These are phyloP conservation scores for Hetaerina americana DNA, from an alignment of 1,140 invertebrate species.

Conservation along the genomic window DNA sequence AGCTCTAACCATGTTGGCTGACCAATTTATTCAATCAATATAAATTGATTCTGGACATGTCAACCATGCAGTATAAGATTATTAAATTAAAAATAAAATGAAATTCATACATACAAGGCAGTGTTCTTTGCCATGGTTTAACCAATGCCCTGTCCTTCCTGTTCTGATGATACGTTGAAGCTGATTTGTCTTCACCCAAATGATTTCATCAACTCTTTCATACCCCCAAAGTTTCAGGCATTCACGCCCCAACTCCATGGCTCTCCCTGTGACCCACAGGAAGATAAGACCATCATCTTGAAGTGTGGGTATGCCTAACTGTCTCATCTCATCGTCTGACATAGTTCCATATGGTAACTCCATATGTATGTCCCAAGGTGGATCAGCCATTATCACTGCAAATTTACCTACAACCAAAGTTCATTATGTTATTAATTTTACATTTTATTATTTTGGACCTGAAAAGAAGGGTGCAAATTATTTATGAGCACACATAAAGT, in stretches of 20 bases:
- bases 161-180: constrained; percentile 93
- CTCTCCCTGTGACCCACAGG: constrained; percentile 94
- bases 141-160: constrained; percentile 92
- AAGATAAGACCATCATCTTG: constrained; percentile 95
- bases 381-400: constrained; percentile 90
- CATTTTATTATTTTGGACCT: no score
- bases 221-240: constrained; percentile 91
- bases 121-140: constrained; percentile 98
- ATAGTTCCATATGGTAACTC: constrained; percentile 98
- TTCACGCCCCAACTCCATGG: constrained; percentile 92
- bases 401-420: constrained; percentile 52
- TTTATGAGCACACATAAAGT: no score
- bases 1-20: no score
- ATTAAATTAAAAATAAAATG: no score
- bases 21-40: no score
- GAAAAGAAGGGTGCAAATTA: no score
- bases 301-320: constrained; percentile 74
- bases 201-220: constrained; percentile 90
- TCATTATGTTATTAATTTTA: neutral
- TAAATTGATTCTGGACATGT: no score
- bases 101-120: no score
- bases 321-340: constrained; percentile 97
- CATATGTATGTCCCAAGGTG: constrained; percentile 98
- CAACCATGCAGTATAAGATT: no score
- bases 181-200: constrained; percentile 99